Base-by-base conservation (phyloP, 2,888 invertebrate genomes). In the Noctua comes region DNA sequence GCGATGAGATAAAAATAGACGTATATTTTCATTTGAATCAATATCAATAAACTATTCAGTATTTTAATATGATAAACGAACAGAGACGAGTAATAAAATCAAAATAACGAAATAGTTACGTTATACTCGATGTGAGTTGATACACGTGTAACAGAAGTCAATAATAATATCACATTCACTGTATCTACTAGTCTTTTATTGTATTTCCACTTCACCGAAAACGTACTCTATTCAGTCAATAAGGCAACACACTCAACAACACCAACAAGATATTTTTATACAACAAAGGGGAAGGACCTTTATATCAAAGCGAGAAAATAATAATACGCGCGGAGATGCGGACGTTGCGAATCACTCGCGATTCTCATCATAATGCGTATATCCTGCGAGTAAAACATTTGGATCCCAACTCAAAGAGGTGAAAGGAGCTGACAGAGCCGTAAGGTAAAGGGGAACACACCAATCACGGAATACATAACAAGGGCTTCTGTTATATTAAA, bases 401-500 rank as follows among this genome's bases (percentile, higher is more conserved):
- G 87, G 88, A 88, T 88, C 84, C 85, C 83, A 77, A 86, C 83
- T 88, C 87, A 88, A 87, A 88, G 86, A 87, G 40, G 68, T 76
- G 21, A 69, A 80, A 57, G 31, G 43, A 83, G 76, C 87, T 89
- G 89, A 91, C 90, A 90, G 91, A 90, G 86, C 87, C 86, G 86
- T 82, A 85, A 90, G 86, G 89, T 84, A 81, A 76, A 70, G 80
- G 85, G 85, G 85, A 86, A 83, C 70, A 80, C 79, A 85, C 86
- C 89, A 92, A 91, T 91, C 90, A 89, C 87, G 81, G 88, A 89
- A 90, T 92, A 91, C 89, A 89, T 91, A 92, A 91, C 89, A 89
- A 90, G 89, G 80, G 78, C 80, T 88, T 85, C 84, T 74, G 80
- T 87, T 88, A 76, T 82, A 85, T 79, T 83, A 86, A 68, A 72